Evolutionary conservation across 2,113 vertebrate species (phyloP).

Genomic region (Dromas ardeola): DNA sequence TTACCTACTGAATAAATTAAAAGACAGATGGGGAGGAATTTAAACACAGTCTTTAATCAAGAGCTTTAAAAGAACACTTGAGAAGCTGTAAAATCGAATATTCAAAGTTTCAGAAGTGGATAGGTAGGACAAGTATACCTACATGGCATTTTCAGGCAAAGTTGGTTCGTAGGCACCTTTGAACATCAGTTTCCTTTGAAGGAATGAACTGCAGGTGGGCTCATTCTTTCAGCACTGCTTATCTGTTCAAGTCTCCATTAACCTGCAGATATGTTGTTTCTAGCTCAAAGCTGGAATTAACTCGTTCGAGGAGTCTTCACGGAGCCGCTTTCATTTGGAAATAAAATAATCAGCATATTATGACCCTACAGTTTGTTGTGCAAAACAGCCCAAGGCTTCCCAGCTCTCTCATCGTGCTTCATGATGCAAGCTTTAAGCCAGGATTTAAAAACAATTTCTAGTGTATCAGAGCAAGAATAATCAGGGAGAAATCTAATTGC

Average conservation of each 20-base stretch:
- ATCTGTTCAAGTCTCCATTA: neutral
- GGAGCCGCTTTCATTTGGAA: neutral
- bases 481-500: neutral
- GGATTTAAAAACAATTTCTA: neutral
- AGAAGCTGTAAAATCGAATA: neutral
- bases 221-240: neutral
- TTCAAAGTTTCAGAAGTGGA: neutral
- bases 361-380: neutral
- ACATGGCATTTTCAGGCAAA: neutral
- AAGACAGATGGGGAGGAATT: neutral
- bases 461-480: neutral
- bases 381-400: neutral
- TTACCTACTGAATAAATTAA: neutral
- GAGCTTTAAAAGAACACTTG: neutral
- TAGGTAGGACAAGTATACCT: neutral
- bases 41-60: neutral
- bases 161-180: rapidly evolving
- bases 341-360: neutral
- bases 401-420: rapidly evolving
- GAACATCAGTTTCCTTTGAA: neutral
- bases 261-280: neutral
- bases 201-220: neutral
- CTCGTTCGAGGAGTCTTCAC: neutral
- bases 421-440: neutral
- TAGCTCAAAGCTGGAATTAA: neutral